These are phyloP conservation scores for Ctena decussata DNA, from an alignment of 2,888 invertebrate genomes.

Conservation along the genomic window DNA sequence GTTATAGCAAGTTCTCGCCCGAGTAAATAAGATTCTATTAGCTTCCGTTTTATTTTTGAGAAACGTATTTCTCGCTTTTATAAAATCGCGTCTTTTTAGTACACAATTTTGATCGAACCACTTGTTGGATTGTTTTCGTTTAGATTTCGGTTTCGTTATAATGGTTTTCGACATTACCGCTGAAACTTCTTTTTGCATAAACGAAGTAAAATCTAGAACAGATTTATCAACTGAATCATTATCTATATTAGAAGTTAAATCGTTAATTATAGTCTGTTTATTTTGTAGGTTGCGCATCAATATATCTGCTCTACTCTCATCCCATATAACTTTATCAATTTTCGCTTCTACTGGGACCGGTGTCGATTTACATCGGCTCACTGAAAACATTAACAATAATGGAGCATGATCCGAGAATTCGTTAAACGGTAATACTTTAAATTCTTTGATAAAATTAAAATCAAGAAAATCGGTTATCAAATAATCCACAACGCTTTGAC, in stretches of 20 bases:
- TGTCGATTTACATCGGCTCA: background rate
- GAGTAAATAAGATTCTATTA: no score
- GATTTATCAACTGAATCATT: background rate
- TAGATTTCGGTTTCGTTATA: background rate
- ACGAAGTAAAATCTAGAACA: background rate
- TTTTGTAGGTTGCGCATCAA: background rate
- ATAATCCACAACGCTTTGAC: conserved; percentile 6
- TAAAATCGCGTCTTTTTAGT: no score
- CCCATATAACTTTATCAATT: background rate
- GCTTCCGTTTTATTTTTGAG: no score
- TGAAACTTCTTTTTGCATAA: background rate
- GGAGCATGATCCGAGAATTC: conserved; percentile 13
- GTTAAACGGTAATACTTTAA: conserved; percentile 7
- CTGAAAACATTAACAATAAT: background rate
- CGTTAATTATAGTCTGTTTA: background rate
- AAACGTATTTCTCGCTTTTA: no score
- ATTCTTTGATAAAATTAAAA: background rate
- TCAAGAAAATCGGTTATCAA: background rate
- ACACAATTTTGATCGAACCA: no score
- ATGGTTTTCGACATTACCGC: background rate
- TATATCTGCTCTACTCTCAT: background rate
- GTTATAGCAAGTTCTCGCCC: no score
- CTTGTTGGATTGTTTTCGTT: no score
- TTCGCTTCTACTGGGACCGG: background rate
- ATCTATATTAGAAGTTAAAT: background rate